phyloP scores from a whole-genome alignment of 2,113 vertebrate genomes.

The Thamnaconus septentrionalis region DNA sequence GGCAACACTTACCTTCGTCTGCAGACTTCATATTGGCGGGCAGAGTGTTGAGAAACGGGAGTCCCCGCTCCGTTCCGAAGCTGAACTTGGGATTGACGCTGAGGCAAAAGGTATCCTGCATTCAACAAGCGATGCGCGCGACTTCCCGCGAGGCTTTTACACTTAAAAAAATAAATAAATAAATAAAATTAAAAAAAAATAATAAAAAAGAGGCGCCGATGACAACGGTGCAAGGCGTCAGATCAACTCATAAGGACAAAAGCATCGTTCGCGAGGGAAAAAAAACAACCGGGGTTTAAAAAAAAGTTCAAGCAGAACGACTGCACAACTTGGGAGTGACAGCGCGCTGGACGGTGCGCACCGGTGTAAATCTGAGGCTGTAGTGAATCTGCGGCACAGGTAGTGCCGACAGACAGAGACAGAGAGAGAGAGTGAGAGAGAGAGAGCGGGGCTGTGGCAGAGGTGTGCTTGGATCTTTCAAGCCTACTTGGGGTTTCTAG shows the following conservation, averaged over 20 bases:
- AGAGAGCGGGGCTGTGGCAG: constrained; percentile 5
- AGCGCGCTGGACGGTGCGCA: constrained; percentile 9
- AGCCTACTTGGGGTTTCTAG: constrained; percentile 57
- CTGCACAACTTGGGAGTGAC: constrained; percentile 10
- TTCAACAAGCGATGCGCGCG: constrained; percentile 73
- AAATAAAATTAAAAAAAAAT: too few species aligned
- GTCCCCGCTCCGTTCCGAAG: constrained; percentile 74
- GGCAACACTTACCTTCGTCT: constrained; percentile 83
- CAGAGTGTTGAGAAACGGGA: constrained; percentile 65
- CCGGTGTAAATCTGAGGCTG: neutral
- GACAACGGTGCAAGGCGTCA: neutral
- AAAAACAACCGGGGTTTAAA: neutral
- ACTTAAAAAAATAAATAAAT: constrained; percentile 1
- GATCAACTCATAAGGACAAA: constrained; percentile 33
- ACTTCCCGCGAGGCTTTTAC: constrained; percentile 35
- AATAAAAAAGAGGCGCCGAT: neutral
- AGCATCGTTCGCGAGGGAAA: constrained; percentile 29
- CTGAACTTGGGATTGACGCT: constrained; percentile 77
- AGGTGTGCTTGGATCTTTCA: constrained; percentile 51
- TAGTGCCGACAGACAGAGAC: neutral
- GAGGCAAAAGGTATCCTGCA: constrained; percentile 74
- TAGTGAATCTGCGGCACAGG: constrained; percentile 15
- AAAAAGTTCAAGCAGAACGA: neutral
- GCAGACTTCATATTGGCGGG: constrained; percentile 87
- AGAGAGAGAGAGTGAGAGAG: too few species aligned